Base-by-base conservation (phyloP, 1,140 invertebrate genomes). In the Monochamus saltuarius region DNA sequence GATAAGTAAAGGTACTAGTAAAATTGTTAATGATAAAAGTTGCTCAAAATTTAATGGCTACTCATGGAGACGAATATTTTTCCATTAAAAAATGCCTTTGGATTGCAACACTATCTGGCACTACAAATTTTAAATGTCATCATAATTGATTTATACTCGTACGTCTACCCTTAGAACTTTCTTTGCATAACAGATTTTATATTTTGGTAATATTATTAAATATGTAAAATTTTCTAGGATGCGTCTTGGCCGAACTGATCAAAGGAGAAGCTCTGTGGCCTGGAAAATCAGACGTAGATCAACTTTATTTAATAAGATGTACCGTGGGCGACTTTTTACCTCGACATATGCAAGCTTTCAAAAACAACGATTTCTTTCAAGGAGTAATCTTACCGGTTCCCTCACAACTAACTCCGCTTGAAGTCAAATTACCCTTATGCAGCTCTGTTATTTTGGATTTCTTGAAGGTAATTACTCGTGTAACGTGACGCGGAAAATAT, bases 281-380 rank as follows among this genome's bases (percentile, higher is more conserved):
- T 0, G 97, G 97, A 45, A 94, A 98, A 79, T 98, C 96, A 9
- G 97, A 99, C 74, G 90, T 99, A 1, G 97, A 99, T 80, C 97
- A 99, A 76, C 79, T 99, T 19, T 99, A 97, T 79, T 83, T 98
- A 58, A 99, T 99, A 68, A 84, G 92, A 69, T 90, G 89, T 79
- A 97, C 94, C 1, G 78, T 92, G 14, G 90, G 96, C 10, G 95
- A 99, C 72, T 81, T 99, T 4, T 82, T 97, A 65, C 90, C 94
- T 1, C 83, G 95, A 46, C 97, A 99, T 76, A 89, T 98, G 85
- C 87, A 92, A 61, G 95, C 97, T 68, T 99, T 99, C 76, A 91
- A 91, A 61, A 89, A 88, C 64, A 99, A 99, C 72, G 91, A 96
- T 68, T 99, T 98, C 77, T 99, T 94, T 73, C 87, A 91, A 74